These are phyloP conservation scores for Prionailurus bengalensis DNA, from an alignment of 2,113 vertebrate genomes.

Conservation along the genomic window DNA sequence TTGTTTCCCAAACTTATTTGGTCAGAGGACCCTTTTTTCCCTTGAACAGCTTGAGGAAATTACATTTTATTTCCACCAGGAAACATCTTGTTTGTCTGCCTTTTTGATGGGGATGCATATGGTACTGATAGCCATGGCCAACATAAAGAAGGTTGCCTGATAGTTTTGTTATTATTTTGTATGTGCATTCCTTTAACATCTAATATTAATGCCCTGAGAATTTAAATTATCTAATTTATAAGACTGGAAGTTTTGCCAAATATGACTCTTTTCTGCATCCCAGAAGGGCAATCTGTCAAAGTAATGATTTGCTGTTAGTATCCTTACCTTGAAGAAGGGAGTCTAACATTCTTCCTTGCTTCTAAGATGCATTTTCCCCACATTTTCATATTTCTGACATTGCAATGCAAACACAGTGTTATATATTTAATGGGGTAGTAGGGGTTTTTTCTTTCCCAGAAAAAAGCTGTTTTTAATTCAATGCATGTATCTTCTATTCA, in stretches of 20 bases:
- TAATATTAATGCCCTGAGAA: conserved; percentile 45
- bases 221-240: conserved; percentile 53
- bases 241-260: neutral
- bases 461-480: conserved; percentile 15
- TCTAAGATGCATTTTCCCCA: neutral
- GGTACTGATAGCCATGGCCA: neutral
- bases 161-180: neutral
- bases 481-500: neutral
- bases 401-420: neutral
- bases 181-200: conserved; percentile 19
- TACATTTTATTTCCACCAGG: neutral
- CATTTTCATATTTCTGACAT: conserved; percentile 41
- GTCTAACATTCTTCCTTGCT: neutral
- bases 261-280: neutral
- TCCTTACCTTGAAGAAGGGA: neutral
- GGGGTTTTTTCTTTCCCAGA: neutral
- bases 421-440: neutral
- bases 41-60: neutral
- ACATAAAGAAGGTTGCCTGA: neutral
- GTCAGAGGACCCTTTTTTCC: conserved; percentile 14
- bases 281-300: neutral
- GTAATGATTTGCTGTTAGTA: neutral
- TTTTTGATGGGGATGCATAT: neutral
- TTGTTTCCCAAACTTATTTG: neutral
- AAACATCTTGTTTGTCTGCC: neutral